Conservation (phyloP, 1,140 invertebrate genomes). For the Drosophila ohnishii region DNA sequence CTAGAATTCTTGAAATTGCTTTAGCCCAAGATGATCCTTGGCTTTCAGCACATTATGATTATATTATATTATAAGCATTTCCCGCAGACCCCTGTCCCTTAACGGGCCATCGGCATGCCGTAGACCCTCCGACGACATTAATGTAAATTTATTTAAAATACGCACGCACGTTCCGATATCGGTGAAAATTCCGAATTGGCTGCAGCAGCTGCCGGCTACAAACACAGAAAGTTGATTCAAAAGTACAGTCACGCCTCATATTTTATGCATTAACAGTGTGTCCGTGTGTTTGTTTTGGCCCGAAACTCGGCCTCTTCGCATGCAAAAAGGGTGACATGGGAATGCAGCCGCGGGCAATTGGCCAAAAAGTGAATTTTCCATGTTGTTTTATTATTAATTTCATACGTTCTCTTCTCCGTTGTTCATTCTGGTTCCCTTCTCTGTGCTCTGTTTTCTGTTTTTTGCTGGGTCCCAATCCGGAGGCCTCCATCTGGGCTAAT, state of each 20-base stretch:
- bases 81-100: background rate
- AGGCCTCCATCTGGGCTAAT: constrained; percentile 58
- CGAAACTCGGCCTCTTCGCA: constrained; percentile 12
- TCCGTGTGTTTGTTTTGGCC: constrained; percentile 32
- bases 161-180: constrained; percentile 10
- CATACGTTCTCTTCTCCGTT: constrained; percentile 35
- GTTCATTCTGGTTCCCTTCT: constrained; percentile 4
- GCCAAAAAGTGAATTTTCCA: constrained; percentile 68
- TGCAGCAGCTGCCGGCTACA: constrained; percentile 52
- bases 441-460: constrained; percentile 3
- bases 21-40: background rate
- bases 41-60: background rate
- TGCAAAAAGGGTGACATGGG: constrained; percentile 58
- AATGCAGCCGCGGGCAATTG: constrained; percentile 62
- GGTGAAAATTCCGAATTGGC: constrained; percentile 26
- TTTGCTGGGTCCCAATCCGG: constrained; percentile 27
- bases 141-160: constrained; percentile 62
- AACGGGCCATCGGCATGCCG: background rate
- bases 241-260: constrained; percentile 55
- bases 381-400: constrained; percentile 81
- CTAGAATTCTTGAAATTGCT: background rate
- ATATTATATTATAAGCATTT: background rate
- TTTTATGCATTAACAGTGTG: constrained; percentile 72
- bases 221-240: constrained; percentile 8
- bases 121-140: constrained; percentile 5